phyloP scores from a whole-genome alignment of 2,888 invertebrate genomes.

The Colletes collaris region DNA sequence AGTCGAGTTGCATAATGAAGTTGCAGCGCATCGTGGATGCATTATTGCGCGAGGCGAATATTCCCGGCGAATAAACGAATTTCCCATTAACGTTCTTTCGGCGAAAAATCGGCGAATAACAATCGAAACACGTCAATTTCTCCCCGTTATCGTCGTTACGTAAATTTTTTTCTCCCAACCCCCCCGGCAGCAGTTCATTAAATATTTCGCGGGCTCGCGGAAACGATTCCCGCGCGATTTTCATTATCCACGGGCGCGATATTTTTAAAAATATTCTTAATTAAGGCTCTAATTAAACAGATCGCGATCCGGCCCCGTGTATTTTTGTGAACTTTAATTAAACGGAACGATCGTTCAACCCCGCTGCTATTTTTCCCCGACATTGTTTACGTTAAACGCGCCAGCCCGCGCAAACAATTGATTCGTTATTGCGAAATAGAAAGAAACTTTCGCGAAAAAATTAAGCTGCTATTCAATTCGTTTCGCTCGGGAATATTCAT shows the following conservation, averaged over 20 bases:
- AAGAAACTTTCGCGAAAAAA: too few relatives aligned
- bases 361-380: not conserved
- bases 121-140: not conserved
- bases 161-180: not conserved
- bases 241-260: not conserved
- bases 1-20: conserved; percentile 47
- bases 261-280: conserved; percentile 32
- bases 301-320: conserved; percentile 1
- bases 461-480: too few relatives aligned
- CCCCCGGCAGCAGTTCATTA: not conserved
- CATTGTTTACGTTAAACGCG: not conserved
- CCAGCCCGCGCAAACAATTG: not conserved
- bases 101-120: conserved; percentile 13
- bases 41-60: conserved; percentile 13
- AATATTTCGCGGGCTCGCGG: not conserved
- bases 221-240: not conserved
- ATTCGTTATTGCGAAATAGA: too few relatives aligned
- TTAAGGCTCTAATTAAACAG: conserved; percentile 39
- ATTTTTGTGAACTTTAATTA: conserved; percentile 35
- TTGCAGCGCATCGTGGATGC: conserved; percentile 28
- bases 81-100: conserved; percentile 27
- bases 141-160: not conserved
- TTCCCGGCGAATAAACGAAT: conserved; percentile 24
- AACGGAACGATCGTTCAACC: not conserved
- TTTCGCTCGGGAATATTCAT: too few relatives aligned